phyloP scores from a whole-genome alignment of 2,113 vertebrate genomes.

The Probosciger aterrimus region DNA sequence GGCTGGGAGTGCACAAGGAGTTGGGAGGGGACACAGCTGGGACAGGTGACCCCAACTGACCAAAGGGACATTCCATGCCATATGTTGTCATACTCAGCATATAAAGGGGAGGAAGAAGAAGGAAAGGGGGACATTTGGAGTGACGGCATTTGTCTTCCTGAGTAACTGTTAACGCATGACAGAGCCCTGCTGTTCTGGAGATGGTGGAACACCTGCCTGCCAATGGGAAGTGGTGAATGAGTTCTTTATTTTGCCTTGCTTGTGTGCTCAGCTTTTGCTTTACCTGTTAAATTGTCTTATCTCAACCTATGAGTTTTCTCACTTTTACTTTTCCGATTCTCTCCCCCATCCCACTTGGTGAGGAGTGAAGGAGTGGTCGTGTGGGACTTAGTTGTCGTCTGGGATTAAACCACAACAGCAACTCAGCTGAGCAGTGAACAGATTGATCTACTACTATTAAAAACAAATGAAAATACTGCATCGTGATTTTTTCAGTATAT shows the following conservation, averaged over 20 bases:
- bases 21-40: background rate
- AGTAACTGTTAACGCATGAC: background rate
- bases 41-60: background rate
- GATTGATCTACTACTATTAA: background rate
- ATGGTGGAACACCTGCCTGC: background rate
- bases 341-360: background rate
- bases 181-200: background rate
- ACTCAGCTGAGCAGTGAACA: background rate
- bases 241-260: background rate
- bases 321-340: background rate
- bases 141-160: background rate
- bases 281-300: background rate
- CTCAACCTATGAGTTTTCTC: background rate
- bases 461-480: background rate
- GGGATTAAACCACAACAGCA: background rate
- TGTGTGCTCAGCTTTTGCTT: background rate
- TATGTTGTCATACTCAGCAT: background rate
- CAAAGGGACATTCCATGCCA: background rate
- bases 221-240: background rate
- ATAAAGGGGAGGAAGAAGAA: background rate
- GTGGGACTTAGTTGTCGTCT: background rate
- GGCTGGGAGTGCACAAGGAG: background rate
- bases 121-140: background rate
- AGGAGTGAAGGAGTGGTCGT: background rate
- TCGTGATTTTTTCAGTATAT: background rate